A percentile compares a stretch with the other conserved stretches of the same genome.
phyloP scores from a whole-genome alignment of 2,113 vertebrate species.

The Vulpes lagopus region DNA sequence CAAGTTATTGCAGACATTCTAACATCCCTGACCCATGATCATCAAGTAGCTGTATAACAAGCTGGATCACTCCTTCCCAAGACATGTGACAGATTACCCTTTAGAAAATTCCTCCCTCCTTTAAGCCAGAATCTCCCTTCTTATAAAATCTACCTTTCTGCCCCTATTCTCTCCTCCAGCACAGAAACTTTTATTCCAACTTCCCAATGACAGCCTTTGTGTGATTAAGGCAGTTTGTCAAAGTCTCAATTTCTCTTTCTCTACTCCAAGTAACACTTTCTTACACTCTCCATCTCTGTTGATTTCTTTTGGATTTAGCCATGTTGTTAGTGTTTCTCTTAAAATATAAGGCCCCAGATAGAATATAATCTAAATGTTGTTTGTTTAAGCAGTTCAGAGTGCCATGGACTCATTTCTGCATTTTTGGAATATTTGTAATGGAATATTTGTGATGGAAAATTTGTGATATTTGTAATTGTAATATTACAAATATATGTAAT shows the following conservation, averaged over 20 bases:
- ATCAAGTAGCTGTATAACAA: background rate
- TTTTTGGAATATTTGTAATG: background rate
- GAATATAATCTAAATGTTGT: conserved; percentile 57
- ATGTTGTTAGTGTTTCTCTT: conserved; percentile 51
- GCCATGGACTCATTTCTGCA: conserved; percentile 18
- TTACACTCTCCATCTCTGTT: background rate
- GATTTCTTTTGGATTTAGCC: conserved; percentile 1
- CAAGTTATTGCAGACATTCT: background rate
- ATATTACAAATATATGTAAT: too few species aligned
- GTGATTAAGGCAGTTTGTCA: conserved; percentile 43
- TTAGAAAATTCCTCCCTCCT: conserved; percentile 9
- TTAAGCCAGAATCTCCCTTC: conserved; percentile 39
- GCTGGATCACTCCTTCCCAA: conserved; percentile 32
- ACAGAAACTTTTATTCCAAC: background rate
- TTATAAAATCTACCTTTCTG: conserved; percentile 36
- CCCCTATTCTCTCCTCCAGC: background rate
- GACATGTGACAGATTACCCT: background rate
- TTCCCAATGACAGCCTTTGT: background rate
- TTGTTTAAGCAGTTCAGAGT: conserved; percentile 55
- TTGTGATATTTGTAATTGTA: too few species aligned
- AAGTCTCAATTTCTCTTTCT: conserved; percentile 31
- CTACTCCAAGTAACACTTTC: conserved; percentile 7
- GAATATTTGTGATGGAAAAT: too few species aligned
- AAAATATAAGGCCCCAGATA: conserved; percentile 2
- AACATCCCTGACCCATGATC: background rate